phyloP scores from a whole-genome alignment of 2,888 invertebrate species.

The Lobophora halterata region DNA sequence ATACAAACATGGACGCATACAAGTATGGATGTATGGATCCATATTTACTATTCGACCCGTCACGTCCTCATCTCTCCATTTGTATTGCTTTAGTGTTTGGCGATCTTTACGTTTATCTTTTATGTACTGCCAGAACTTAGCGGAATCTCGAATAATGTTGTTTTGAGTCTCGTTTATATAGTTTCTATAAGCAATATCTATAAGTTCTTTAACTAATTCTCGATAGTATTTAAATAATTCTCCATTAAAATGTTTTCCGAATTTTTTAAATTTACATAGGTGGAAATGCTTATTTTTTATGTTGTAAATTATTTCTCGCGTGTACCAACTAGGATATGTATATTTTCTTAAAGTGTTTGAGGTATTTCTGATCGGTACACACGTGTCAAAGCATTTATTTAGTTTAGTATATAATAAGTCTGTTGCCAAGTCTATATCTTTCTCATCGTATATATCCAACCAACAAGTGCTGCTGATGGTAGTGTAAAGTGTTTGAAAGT shows the following conservation, averaged over 20 bases:
- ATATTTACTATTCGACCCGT: no score
- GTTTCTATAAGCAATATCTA: no score
- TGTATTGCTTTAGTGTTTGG: no score
- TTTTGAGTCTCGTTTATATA: background rate
- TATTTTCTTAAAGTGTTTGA: background rate
- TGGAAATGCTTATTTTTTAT: conserved; percentile 8
- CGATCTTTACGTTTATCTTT: no score
- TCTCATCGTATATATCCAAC: background rate
- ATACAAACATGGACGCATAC: no score
- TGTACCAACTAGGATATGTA: conserved; percentile 7
- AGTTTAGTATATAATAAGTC: conserved; percentile 2
- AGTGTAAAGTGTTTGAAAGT: conserved; percentile 1
- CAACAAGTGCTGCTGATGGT: conserved; percentile 3
- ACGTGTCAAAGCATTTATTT: background rate
- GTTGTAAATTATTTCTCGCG: conserved; percentile 5
- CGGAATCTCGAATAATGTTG: background rate
- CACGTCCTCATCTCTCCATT: no score
- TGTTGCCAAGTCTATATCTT: conserved; percentile 1
- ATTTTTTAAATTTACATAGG: conserved; percentile 5
- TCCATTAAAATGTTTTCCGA: conserved; percentile 3
- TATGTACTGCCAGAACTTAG: no score
- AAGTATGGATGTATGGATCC: no score
- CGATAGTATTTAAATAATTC: no score
- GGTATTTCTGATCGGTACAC: background rate
- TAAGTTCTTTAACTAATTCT: no score